Conservation (phyloP, 2,797 vertebrate species). For the Tamandua tetradactyla region DNA sequence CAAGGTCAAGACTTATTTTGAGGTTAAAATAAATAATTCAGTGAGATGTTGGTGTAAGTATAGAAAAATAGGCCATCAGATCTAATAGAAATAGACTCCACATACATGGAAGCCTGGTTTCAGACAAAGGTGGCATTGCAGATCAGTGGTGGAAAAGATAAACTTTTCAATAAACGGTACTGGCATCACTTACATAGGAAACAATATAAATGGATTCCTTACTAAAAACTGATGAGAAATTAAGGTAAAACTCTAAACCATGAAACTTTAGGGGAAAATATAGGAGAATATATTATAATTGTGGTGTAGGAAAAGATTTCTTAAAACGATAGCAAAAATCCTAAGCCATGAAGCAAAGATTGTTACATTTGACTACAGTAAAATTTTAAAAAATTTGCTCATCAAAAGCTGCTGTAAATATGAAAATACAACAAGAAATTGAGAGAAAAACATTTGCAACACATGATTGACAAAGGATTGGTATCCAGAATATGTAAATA, state of each 20-base stretch:
- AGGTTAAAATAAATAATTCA: slow-evolving; percentile 13
- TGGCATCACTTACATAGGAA: slow-evolving; percentile 9
- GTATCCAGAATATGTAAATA: neutral
- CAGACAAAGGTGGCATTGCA: neutral
- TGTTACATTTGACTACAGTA: neutral
- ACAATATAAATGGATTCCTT: neutral
- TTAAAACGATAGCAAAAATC: slow-evolving; percentile 13
- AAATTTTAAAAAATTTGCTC: neutral
- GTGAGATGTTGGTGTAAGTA: neutral
- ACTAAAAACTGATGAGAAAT: slow-evolving; percentile 14
- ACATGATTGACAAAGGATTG: neutral
- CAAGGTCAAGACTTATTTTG: slow-evolving; percentile 35
- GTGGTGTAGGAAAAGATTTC: neutral
- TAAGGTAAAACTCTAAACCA: neutral
- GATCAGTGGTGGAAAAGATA: neutral
- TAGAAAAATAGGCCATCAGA: neutral
- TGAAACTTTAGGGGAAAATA: neutral
- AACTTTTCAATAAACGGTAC: neutral
- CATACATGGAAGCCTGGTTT: neutral
- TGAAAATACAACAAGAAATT: neutral
- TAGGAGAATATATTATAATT: neutral
- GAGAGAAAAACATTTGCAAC: neutral
- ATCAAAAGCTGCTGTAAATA: neutral
- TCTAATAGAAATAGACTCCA: neutral
- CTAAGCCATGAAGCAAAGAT: neutral